phyloP scores from a whole-genome alignment of 2,888 invertebrate species.

The Andrena minutula region DNA sequence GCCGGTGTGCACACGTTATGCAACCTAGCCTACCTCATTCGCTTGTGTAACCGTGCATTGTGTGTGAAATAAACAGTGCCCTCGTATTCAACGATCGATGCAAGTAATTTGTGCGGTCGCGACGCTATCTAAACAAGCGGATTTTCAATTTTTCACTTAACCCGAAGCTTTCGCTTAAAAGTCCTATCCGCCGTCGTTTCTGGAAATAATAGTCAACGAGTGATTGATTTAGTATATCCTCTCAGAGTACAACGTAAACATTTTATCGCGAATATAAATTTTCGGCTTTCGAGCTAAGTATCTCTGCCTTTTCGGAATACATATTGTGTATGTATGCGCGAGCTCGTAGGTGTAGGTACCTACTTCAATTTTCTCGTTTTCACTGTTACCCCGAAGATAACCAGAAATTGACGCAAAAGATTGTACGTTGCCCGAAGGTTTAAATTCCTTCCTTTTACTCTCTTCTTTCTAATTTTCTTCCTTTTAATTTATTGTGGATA shows the following conservation, averaged over 20 bases:
- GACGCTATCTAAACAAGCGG: not conserved
- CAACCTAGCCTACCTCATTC: slow-evolving; percentile 35
- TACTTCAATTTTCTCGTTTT: not conserved
- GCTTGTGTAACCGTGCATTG: slow-evolving; percentile 8
- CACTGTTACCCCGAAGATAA: slow-evolving; percentile 5
- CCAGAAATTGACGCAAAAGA: slow-evolving; percentile 3
- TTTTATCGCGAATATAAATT: slow-evolving; percentile 17
- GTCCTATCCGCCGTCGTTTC: not conserved
- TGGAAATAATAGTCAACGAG: not conserved
- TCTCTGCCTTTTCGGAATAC: not conserved
- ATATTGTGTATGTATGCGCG: not conserved
- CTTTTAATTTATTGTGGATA: not conserved
- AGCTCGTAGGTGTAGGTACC: not conserved
- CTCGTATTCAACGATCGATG: slow-evolving; percentile 11
- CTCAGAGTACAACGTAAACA: not conserved
- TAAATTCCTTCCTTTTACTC: slow-evolving; percentile 3
- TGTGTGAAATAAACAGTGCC: slow-evolving; percentile 16
- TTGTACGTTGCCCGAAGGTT: not conserved
- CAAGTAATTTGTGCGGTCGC: slow-evolving; percentile 22
- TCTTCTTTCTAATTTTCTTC: not conserved
- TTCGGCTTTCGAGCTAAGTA: not conserved
- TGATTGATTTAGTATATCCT: not conserved
- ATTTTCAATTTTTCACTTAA: slow-evolving; percentile 3
- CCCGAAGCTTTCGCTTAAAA: not conserved
- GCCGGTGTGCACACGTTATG: slow-evolving; percentile 18